A percentile compares a stretch with the other conserved stretches of the same genome.
These are phyloP conservation scores for Lacanobia oleracea DNA, from an alignment of 2,888 invertebrate species.

Conservation along the genomic window DNA sequence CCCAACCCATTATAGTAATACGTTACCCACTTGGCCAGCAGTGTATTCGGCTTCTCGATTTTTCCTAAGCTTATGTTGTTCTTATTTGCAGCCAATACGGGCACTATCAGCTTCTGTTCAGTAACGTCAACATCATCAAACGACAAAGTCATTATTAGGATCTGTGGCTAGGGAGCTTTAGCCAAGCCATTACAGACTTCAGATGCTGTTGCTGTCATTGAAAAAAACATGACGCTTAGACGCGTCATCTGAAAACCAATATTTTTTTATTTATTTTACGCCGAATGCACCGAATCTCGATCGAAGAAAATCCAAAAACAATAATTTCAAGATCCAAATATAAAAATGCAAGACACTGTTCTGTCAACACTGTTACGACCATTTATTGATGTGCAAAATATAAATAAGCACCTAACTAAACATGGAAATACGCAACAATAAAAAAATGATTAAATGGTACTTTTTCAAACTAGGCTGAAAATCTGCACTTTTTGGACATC, in stretches of 20 bases:
- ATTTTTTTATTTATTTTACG: not conserved
- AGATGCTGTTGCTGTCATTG: slow-evolving; percentile 11
- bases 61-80: not conserved
- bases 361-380: not conserved
- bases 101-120: not conserved
- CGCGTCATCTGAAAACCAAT: slow-evolving; percentile 29
- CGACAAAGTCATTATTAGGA: not conserved
- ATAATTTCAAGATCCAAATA: not conserved
- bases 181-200: not conserved
- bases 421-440: too few relatives aligned
- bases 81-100: not conserved
- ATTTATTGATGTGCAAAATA: too few relatives aligned
- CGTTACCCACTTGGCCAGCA: not conserved
- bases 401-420: not conserved
- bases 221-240: slow-evolving; percentile 12
- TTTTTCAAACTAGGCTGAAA: too few relatives aligned
- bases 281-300: not conserved
- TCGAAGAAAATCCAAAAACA: not conserved
- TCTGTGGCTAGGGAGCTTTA: not conserved
- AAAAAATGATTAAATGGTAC: too few relatives aligned
- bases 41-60: not conserved
- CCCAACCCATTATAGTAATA: not conserved
- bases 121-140: not conserved
- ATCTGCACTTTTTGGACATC: too few relatives aligned
- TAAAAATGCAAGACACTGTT: not conserved